Conservation (phyloP, 1,140 invertebrate genomes). For the Coelopa frigida region DNA sequence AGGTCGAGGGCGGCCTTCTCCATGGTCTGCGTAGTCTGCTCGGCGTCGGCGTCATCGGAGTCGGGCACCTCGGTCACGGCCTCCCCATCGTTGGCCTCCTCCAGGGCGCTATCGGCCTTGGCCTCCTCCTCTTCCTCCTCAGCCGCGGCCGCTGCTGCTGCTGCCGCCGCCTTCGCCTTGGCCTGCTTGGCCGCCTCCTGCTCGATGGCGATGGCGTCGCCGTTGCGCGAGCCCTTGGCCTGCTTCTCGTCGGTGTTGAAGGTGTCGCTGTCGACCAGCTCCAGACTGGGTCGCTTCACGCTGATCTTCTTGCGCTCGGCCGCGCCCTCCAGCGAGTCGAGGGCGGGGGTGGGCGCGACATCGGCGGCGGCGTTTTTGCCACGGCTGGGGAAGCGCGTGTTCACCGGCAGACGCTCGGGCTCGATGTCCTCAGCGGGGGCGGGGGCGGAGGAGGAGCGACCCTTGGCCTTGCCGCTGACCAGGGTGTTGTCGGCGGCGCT, state of each 20-base stretch:
- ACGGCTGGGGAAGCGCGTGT: conserved; percentile 69
- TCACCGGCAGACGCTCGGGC: conserved; percentile 63
- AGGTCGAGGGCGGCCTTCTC: conserved; percentile 73
- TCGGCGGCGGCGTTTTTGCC: conserved; percentile 46
- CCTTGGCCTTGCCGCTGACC: conserved; percentile 48
- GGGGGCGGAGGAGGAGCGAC: conserved; percentile 21
- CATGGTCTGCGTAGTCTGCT: conserved; percentile 61
- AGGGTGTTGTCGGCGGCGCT: conserved; percentile 51
- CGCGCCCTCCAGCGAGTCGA: conserved; percentile 42
- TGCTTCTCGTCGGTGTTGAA: conserved; percentile 64
- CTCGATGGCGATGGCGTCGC: conserved; percentile 37
- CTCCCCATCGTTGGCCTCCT: conserved; percentile 6
- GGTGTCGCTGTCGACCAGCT: conserved; percentile 69
- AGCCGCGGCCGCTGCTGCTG: conserved; percentile 23
- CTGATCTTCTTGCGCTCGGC: conserved; percentile 46
- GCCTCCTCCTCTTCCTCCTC: conserved; percentile 13
- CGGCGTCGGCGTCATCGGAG: conserved; percentile 43
- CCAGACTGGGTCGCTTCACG: conserved; percentile 57
- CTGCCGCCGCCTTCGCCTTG: conserved; percentile 19
- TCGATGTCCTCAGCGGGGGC: conserved; percentile 49
- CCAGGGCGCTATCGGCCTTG: conserved; percentile 20
- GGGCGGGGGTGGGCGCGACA: conserved; percentile 30
- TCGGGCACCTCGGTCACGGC: conserved; percentile 41
- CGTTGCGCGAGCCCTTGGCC: conserved; percentile 32
- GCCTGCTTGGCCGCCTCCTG: conserved; percentile 33